Evolutionary conservation across 2,113 vertebrate genomes (phyloP).

Genomic region (Platichthys flesus): DNA sequence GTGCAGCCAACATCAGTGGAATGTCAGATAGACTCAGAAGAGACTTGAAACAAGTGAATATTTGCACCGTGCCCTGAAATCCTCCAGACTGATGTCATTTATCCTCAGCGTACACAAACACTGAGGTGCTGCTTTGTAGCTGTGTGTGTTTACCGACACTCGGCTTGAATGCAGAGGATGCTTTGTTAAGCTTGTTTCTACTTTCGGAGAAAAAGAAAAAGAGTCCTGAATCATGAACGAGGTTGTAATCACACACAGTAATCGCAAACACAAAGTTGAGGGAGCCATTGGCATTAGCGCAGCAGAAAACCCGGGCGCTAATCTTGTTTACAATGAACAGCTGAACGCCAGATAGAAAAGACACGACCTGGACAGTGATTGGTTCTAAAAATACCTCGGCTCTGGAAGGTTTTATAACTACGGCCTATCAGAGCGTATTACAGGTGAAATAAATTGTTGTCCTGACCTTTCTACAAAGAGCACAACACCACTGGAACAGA

Average conservation of each 20-base stretch:
- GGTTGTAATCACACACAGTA: slow-evolving; percentile 34
- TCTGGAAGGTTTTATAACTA: slow-evolving; percentile 31
- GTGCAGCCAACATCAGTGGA: slow-evolving; percentile 27
- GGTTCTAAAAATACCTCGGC: slow-evolving; percentile 49
- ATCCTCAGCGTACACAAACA: slow-evolving; percentile 35
- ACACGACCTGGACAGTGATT: slow-evolving; percentile 10
- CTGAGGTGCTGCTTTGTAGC: slow-evolving; percentile 31
- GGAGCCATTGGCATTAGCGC: slow-evolving; percentile 29
- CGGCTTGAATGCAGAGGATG: slow-evolving; percentile 14
- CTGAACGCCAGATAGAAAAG: slow-evolving; percentile 47
- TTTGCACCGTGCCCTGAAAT: slow-evolving; percentile 32
- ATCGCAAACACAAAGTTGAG: slow-evolving; percentile 45
- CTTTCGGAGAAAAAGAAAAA: not conserved
- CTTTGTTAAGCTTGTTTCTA: not conserved
- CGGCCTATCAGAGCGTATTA: slow-evolving; percentile 24
- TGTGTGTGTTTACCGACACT: slow-evolving; percentile 16
- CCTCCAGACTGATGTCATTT: slow-evolving; percentile 26
- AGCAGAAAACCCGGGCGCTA: slow-evolving; percentile 34
- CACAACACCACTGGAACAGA: not conserved
- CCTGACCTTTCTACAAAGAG: slow-evolving; percentile 27
- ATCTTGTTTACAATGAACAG: slow-evolving; percentile 47
- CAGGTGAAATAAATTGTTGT: slow-evolving; percentile 34
- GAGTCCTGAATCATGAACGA: slow-evolving; percentile 13
- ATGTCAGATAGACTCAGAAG: slow-evolving; percentile 44
- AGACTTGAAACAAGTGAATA: slow-evolving; percentile 40